A percentile compares a stretch with the other conserved stretches of the same genome.
These are phyloP conservation scores for Drosophila austrosaltans DNA, from an alignment of 2,888 invertebrate genomes.

Conservation along the genomic window DNA sequence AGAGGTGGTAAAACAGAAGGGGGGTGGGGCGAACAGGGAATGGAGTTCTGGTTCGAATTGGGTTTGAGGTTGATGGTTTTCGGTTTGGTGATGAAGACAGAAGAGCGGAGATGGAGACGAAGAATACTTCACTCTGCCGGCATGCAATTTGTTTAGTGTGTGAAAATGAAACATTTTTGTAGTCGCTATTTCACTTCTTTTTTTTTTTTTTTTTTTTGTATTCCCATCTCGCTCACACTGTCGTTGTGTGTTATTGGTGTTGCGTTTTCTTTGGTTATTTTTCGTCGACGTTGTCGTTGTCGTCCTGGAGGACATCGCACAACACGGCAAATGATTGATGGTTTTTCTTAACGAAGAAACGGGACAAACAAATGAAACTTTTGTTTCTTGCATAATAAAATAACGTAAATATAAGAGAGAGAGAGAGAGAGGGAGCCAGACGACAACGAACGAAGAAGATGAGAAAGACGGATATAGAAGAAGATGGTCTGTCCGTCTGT, in stretches of 20 bases:
- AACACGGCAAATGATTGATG: constrained; percentile 78
- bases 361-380: constrained; percentile 78
- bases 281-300: constrained; percentile 17
- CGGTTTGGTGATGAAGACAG: neutral
- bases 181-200: constrained; percentile 31
- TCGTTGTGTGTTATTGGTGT: neutral
- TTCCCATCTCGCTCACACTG: neutral
- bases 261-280: constrained; percentile 29
- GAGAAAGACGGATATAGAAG: neutral
- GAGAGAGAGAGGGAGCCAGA: neutral
- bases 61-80: neutral
- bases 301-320: constrained; percentile 59
- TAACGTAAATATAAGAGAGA: constrained; percentile 50
- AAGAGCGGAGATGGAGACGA: neutral
- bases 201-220: neutral
- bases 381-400: constrained; percentile 79
- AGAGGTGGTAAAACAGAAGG: neutral
- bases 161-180: constrained; percentile 74
- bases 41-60: neutral
- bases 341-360: constrained; percentile 70
- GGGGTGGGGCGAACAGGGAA: neutral
- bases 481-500: neutral
- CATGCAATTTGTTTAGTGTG: constrained; percentile 77
- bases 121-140: constrained; percentile 52
- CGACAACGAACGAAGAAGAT: constrained; percentile 1